Evolutionary conservation across 2,888 invertebrate species (phyloP).

Genomic region (Tortrix viridana): DNA sequence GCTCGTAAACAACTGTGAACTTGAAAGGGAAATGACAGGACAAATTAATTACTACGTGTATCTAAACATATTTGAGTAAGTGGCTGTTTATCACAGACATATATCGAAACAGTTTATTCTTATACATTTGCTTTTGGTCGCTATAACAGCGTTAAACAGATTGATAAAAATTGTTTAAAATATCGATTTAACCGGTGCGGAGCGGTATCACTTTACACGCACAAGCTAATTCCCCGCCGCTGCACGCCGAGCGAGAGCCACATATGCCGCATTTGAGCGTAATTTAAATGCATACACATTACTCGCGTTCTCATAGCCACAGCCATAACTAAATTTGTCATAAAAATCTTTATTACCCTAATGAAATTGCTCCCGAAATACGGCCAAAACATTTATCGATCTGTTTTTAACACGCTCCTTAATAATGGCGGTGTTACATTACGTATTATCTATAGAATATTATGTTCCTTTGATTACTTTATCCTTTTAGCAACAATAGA

Average conservation of each 20-base stretch:
- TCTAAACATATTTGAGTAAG: not conserved
- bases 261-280: conserved; percentile 66
- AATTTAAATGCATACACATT: conserved; percentile 77
- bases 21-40: conserved; percentile 40
- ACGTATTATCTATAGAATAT: not conserved
- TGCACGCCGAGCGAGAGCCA: conserved; percentile 46
- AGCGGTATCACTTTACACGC: conserved; percentile 42
- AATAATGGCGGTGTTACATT: too few species aligned
- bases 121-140: not conserved
- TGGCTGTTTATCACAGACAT: too few species aligned
- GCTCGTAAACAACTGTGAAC: conserved; percentile 42
- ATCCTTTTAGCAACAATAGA: conserved; percentile 17
- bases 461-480: conserved; percentile 5
- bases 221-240: conserved; percentile 47
- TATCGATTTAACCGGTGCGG: conserved; percentile 7
- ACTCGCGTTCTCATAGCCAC: conserved; percentile 58
- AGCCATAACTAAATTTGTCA: conserved; percentile 68
- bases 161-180: conserved; percentile 5
- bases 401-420: not conserved
- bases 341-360: conserved; percentile 64
- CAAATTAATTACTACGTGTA: not conserved
- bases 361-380: conserved; percentile 37
- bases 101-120: too few species aligned
- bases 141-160: not conserved
- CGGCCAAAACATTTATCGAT: not conserved